These are phyloP conservation scores for Smittia sp. DNA, from an alignment of 2,888 invertebrate species.

Conservation along the genomic window DNA sequence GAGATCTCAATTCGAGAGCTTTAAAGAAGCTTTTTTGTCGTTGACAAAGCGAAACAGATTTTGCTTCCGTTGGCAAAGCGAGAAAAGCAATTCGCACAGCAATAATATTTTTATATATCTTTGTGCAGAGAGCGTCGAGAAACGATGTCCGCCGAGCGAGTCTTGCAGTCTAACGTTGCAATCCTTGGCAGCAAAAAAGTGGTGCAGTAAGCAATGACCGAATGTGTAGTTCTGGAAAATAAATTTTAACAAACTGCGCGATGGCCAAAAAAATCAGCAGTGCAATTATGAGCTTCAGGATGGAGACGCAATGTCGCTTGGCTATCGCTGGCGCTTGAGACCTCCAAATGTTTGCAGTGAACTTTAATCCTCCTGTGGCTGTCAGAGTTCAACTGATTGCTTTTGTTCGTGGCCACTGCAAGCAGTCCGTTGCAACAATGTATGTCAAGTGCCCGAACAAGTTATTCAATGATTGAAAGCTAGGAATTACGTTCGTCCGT, in stretches of 20 bases:
- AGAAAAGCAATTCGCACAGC: not conserved
- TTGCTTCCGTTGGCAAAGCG: constrained; percentile 6
- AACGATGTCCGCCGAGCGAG: not conserved
- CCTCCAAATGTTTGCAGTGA: not conserved
- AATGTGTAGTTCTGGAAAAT: constrained; percentile 21
- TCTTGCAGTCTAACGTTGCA: constrained; percentile 17
- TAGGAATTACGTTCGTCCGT: too few species aligned
- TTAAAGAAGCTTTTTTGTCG: not conserved
- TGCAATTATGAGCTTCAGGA: not conserved
- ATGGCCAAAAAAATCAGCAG: constrained; percentile 2
- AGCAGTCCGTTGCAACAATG: too few species aligned
- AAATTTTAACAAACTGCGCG: constrained; percentile 4
- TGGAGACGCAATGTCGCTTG: constrained; percentile 17
- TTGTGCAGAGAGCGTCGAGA: not conserved
- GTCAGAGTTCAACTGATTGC: too few species aligned
- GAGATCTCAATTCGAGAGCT: not conserved
- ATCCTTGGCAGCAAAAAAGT: constrained; percentile 6
- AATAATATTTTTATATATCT: constrained; percentile 14
- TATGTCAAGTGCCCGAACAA: too few species aligned
- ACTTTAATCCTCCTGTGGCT: too few species aligned
- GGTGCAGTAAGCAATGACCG: constrained; percentile 20
- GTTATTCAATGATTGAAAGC: too few species aligned
- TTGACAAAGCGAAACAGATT: not conserved
- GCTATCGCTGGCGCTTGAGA: not conserved
- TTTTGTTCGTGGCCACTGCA: not conserved